These are phyloP conservation scores for Colossoma macropomum DNA, from an alignment of 2,113 vertebrate genomes.

Conservation along the genomic window DNA sequence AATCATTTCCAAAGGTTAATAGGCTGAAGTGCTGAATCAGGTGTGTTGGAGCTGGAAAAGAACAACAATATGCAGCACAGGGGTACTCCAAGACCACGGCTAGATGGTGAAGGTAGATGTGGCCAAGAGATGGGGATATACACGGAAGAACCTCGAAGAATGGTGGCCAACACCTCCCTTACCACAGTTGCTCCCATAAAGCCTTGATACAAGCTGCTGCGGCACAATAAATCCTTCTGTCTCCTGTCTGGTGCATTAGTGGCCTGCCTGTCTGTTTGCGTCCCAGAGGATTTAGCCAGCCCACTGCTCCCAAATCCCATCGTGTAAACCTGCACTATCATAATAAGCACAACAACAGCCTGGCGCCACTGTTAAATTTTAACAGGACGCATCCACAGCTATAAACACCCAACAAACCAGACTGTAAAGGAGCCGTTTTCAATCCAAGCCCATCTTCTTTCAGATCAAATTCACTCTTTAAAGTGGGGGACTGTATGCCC, in stretches of 20 bases:
- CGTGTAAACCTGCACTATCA: neutral
- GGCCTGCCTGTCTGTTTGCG: constrained; percentile 1
- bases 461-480: constrained; percentile 5
- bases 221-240: neutral
- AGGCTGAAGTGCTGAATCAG: neutral
- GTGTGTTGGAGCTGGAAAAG: neutral
- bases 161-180: neutral
- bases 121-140: neutral
- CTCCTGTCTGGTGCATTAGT: constrained; percentile 11
- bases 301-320: constrained; percentile 1
- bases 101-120: neutral
- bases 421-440: constrained; percentile 8
- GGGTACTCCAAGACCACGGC: neutral
- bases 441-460: neutral
- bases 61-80: neutral
- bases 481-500: neutral
- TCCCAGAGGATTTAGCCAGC: neutral
- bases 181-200: neutral
- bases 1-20: neutral
- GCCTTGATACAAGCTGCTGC: neutral
- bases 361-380: constrained; percentile 8
- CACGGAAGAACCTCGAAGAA: neutral
- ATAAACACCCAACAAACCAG: neutral
- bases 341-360: constrained; percentile 26
- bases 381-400: neutral